phyloP scores from a whole-genome alignment of 2,113 vertebrate genomes.

The Myrmophylax atrothorax region DNA sequence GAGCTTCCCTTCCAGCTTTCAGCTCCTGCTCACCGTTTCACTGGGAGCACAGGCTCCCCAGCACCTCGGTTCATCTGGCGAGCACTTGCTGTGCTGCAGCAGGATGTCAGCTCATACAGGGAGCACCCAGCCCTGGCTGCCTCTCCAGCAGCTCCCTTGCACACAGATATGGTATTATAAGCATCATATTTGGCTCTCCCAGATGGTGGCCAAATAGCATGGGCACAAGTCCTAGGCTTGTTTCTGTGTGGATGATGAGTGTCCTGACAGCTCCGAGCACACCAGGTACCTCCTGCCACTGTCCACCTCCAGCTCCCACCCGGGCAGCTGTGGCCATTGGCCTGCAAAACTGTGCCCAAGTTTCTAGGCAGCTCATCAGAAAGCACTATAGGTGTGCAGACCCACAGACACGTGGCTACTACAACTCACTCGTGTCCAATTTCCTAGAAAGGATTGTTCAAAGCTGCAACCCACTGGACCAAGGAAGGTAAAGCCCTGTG shows the following conservation, averaged over 20 bases:
- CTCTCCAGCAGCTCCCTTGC: background rate
- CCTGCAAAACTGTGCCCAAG: background rate
- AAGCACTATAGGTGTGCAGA: background rate
- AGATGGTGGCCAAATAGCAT: background rate
- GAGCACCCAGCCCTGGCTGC: background rate
- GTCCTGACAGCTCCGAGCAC: rapidly evolving
- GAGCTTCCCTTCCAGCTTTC: background rate
- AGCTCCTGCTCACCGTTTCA: background rate
- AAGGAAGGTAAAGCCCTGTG: background rate
- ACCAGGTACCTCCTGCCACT: background rate
- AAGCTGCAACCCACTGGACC: background rate
- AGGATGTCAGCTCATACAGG: background rate
- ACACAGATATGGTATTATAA: background rate
- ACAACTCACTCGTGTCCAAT: background rate
- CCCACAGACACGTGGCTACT: background rate
- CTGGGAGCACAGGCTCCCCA: background rate
- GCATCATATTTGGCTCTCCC: background rate
- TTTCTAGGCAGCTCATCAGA: background rate
- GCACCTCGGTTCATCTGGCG: background rate
- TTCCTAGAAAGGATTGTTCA: background rate
- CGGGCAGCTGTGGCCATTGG: rapidly evolving
- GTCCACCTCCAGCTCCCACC: background rate
- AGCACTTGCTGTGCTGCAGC: background rate
- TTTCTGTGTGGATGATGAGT: rapidly evolving
- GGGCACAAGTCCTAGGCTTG: background rate